These are phyloP conservation scores for Isotomurus palustris DNA, from an alignment of 2,888 invertebrate species.

Conservation along the genomic window DNA sequence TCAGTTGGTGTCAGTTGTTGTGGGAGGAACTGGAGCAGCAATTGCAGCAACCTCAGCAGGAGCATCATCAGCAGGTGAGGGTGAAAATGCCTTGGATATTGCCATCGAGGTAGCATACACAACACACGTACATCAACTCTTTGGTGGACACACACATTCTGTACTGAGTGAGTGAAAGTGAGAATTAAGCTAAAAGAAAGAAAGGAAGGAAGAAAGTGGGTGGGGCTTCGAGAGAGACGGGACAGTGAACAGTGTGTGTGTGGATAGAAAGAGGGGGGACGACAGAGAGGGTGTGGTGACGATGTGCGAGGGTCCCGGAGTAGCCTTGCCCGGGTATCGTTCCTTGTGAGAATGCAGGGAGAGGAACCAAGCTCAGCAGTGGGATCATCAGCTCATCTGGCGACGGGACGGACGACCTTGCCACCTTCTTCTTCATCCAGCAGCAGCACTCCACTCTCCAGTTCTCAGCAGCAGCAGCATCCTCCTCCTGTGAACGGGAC, in stretches of 20 bases:
- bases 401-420: slow-evolving; percentile 25
- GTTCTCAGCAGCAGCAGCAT: slow-evolving; percentile 2
- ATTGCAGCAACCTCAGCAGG: slow-evolving; percentile 1
- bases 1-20: not conserved
- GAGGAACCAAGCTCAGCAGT: slow-evolving; percentile 45
- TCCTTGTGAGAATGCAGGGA: slow-evolving; percentile 47
- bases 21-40: slow-evolving; percentile 3
- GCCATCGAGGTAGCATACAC: slow-evolving; percentile 36
- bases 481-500: not conserved
- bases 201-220: slow-evolving; percentile 4
- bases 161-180: no score
- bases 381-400: slow-evolving; percentile 45
- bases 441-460: slow-evolving; percentile 17
- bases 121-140: not conserved
- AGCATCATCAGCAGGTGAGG: no score
- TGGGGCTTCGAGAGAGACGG: not conserved
- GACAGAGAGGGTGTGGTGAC: slow-evolving; percentile 34
- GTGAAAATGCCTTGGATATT: slow-evolving; percentile 38
- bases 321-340: slow-evolving; percentile 46
- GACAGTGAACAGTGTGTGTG: slow-evolving; percentile 1
- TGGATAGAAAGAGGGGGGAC: slow-evolving; percentile 18
- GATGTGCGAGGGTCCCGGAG: slow-evolving; percentile 45
- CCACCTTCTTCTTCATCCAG: slow-evolving; percentile 19
- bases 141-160: no score
- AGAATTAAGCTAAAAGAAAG: not conserved